Conservation (phyloP, 2,888 invertebrate species). For the Aromia moschata region DNA sequence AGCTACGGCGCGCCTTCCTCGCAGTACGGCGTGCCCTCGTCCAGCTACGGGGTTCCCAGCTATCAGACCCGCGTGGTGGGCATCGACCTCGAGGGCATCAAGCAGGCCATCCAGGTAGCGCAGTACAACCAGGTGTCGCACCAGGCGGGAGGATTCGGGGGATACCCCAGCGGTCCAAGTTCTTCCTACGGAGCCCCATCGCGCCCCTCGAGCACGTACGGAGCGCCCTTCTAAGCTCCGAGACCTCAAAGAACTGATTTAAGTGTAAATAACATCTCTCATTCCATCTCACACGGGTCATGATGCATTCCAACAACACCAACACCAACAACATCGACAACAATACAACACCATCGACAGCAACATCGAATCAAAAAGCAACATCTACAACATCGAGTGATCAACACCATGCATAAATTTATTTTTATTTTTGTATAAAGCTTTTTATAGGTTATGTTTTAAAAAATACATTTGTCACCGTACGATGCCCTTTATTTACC, state of each 20-base stretch:
- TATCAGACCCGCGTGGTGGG: slow-evolving; percentile 76
- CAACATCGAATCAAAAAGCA: no score
- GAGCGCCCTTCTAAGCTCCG: slow-evolving; percentile 46
- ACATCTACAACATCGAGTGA: slow-evolving; percentile 49
- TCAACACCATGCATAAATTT: slow-evolving; percentile 53
- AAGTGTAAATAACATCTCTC: slow-evolving; percentile 51
- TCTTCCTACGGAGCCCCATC: slow-evolving; percentile 65
- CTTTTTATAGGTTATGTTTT: slow-evolving; percentile 63
- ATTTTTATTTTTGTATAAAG: slow-evolving; percentile 64
- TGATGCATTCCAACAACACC: slow-evolving; percentile 59
- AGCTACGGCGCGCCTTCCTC: slow-evolving; percentile 69
- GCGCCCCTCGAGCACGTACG: slow-evolving; percentile 64
- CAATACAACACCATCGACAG: slow-evolving; percentile 48
- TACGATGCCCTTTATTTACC: slow-evolving; percentile 43
- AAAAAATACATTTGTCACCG: slow-evolving; percentile 67
- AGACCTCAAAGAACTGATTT: slow-evolving; percentile 48
- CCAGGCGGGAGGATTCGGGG: slow-evolving; percentile 61
- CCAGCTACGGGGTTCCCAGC: slow-evolving; percentile 73
- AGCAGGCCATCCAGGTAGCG: slow-evolving; percentile 88
- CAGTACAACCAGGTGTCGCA: slow-evolving; percentile 79
- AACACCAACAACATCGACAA: slow-evolving; percentile 39
- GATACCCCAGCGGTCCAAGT: slow-evolving; percentile 64
- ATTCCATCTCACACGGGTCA: slow-evolving; percentile 60
- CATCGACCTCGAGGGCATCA: slow-evolving; percentile 85
- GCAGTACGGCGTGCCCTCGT: slow-evolving; percentile 74